Conservation (phyloP, 2,888 invertebrate species). For the Eurytoma adleriae region DNA sequence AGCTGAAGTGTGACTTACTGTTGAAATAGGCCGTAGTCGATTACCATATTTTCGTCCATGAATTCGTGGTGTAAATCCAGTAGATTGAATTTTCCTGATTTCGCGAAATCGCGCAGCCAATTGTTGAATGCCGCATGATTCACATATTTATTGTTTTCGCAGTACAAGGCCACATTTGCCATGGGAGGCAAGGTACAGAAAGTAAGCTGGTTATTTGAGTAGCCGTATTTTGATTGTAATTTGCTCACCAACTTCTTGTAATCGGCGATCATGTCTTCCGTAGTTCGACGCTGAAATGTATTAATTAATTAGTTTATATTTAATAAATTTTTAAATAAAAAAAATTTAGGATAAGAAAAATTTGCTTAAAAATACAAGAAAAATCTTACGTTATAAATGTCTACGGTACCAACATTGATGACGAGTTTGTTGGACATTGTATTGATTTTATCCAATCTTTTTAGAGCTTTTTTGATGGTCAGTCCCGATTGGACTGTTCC, state of each 20-base stretch:
- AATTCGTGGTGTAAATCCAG: slow-evolving; percentile 24
- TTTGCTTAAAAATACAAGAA: background rate
- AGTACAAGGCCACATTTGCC: slow-evolving; percentile 59
- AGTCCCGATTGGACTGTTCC: slow-evolving; percentile 69
- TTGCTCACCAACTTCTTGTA: slow-evolving; percentile 60
- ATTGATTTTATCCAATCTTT: slow-evolving; percentile 58
- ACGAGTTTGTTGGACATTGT: slow-evolving; percentile 64
- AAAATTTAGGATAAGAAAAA: background rate
- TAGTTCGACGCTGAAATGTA: slow-evolving; percentile 57
- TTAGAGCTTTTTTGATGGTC: slow-evolving; percentile 62
- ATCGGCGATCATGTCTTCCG: slow-evolving; percentile 60
- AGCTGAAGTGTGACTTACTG: slow-evolving; percentile 4
- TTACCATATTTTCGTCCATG: background rate
- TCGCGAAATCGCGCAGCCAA: slow-evolving; percentile 23
- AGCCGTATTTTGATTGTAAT: slow-evolving; percentile 59
- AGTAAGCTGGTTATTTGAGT: slow-evolving; percentile 62
- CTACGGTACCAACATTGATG: slow-evolving; percentile 67
- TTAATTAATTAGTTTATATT: background rate
- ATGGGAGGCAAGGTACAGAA: slow-evolving; percentile 68
- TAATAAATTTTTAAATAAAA: background rate
- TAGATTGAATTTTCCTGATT: background rate
- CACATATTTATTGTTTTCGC: background rate
- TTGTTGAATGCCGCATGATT: slow-evolving; percentile 6
- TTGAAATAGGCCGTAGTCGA: slow-evolving; percentile 27
- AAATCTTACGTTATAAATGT: slow-evolving; percentile 65